Base-by-base conservation (phyloP, 2,888 invertebrate genomes). In the Noctua fimbriata region DNA sequence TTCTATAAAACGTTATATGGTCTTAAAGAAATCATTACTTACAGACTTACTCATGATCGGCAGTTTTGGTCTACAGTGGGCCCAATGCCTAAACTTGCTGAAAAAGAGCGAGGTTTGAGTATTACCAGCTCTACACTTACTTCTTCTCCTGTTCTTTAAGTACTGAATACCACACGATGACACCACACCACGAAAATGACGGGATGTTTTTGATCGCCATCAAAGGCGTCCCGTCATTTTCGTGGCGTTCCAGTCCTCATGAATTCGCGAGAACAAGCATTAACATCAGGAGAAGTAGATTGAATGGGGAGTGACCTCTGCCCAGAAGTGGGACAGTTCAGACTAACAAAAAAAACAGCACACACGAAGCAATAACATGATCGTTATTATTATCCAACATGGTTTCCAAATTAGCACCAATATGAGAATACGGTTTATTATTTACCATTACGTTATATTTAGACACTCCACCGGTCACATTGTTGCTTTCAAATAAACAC, bases 351-450 rank as follows among this genome's bases (percentile, higher is more conserved):
- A 32, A 63, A 16, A 60, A 7, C 47, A 16, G 4, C 7, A 10
- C 7, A 10, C 32, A 52, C 36, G 60, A 60, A 71, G 71, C 49
- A 49, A 67, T 49, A 63, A 41, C n/a, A 14, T 52, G n/a, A 69
- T 55, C 67, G 1, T 47, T 55, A 78, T 84, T 71, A 76, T 55
- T 69, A 77, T 66, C 73, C 79, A 82, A 83, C 84, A 87, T 78
- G 88, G 84, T 89, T 88, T 88, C 86, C 78, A 89, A 90, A 89
- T 91, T 91, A 91, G 78, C 90, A 89, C 81, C 44, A 86, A 36
- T 71, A 83, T 71, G 85, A 83, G 76, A 87, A 86, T 84, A 60
- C 66, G 69, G 77, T 87, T 85, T 83, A 79, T 81, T 85, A 80
- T 72, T 80, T 71, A 81, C 71, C 70, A 70, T 74, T 76, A 72